These are phyloP conservation scores for Dryoscopus gambensis DNA, from an alignment of 2,113 vertebrate genomes.

Conservation along the genomic window DNA sequence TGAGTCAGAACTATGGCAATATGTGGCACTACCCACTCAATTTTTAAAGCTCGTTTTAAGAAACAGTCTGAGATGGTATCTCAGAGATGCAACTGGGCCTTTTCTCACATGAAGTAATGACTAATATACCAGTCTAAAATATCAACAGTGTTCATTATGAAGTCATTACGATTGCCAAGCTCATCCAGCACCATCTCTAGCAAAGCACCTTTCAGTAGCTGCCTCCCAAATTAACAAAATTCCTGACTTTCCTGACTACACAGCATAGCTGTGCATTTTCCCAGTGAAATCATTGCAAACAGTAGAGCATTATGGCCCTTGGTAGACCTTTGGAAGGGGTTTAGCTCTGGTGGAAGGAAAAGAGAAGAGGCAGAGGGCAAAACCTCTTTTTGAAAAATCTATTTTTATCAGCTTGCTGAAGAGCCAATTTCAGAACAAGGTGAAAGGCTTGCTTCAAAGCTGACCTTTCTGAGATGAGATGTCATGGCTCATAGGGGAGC, in stretches of 20 bases:
- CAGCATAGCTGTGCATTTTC: fast-evolving
- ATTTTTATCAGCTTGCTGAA: neutral
- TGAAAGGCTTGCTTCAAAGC: neutral
- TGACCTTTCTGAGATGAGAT: neutral
- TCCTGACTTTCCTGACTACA: neutral
- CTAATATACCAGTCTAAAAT: neutral
- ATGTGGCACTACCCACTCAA: neutral
- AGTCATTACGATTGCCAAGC: neutral
- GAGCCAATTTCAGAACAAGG: neutral
- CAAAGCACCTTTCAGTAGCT: neutral
- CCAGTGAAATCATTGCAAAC: neutral
- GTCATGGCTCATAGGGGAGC: neutral
- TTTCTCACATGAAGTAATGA: neutral
- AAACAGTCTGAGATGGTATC: neutral
- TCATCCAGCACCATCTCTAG: neutral
- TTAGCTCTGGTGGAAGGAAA: neutral
- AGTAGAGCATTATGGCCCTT: neutral
- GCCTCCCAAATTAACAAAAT: neutral
- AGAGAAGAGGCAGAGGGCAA: neutral
- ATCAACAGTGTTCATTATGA: neutral
- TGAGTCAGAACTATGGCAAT: neutral
- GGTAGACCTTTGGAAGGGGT: neutral
- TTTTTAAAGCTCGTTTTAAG: neutral
- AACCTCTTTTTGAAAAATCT: neutral
- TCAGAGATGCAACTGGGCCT: neutral